Evolutionary conservation across 2,888 invertebrate species (phyloP).

Genomic region (Drosophila mulleri): DNA sequence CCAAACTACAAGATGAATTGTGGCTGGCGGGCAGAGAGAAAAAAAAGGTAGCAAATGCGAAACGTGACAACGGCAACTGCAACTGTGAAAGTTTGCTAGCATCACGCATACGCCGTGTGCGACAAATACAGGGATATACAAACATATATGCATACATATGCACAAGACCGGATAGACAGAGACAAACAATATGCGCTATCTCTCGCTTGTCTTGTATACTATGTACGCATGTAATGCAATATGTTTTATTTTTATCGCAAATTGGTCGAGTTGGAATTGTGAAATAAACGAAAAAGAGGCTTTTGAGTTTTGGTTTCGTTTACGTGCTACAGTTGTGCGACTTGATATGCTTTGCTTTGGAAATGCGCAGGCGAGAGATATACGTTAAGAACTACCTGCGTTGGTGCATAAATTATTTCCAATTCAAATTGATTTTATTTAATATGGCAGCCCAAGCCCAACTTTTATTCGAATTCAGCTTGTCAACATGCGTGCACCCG

Average conservation of each 20-base stretch:
- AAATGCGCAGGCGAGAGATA: too few relatives aligned
- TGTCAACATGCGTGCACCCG: slow-evolving; percentile 17
- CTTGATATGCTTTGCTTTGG: slow-evolving; percentile 42
- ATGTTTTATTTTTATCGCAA: slow-evolving; percentile 76
- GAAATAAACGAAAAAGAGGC: neutral
- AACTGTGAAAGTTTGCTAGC: slow-evolving; percentile 59
- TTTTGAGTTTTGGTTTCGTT: slow-evolving; percentile 28
- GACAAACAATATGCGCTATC: slow-evolving; percentile 20
- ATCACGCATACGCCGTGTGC: slow-evolving; percentile 66
- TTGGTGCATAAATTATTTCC: neutral
- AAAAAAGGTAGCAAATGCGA: slow-evolving; percentile 60
- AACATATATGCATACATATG: too few relatives aligned
- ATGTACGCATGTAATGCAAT: slow-evolving; percentile 56
- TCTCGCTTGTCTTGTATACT: slow-evolving; percentile 49
- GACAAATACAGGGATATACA: too few relatives aligned
- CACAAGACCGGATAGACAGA: neutral
- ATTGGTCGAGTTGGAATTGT: slow-evolving; percentile 63
- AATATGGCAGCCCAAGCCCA: neutral
- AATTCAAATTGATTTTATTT: slow-evolving; percentile 5
- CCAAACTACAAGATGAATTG: slow-evolving; percentile 31
- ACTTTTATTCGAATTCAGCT: neutral
- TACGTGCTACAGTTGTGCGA: slow-evolving; percentile 47
- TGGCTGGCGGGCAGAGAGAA: slow-evolving; percentile 21
- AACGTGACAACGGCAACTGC: slow-evolving; percentile 68
- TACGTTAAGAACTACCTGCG: neutral